Percentiles rank a stretch among this genome's conserved stretches.
phyloP scores from a whole-genome alignment of 2,797 vertebrate genomes.

The Pygocentrus nattereri region DNA sequence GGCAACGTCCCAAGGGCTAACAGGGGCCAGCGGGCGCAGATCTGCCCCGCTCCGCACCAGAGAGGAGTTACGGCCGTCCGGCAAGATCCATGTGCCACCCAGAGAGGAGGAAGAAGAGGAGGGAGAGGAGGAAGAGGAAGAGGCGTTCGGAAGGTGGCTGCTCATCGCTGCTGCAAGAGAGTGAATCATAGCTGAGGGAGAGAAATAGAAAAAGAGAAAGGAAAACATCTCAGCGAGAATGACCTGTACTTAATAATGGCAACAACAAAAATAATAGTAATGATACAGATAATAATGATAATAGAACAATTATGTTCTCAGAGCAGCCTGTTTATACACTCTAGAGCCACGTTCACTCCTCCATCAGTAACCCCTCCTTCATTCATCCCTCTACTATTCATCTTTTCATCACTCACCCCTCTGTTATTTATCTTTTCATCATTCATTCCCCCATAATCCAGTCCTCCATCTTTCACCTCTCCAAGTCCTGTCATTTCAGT shows the following conservation, averaged over 20 bases:
- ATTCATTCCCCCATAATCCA: not conserved
- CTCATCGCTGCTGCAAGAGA: slow-evolving; percentile 82
- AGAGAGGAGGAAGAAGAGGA: slow-evolving; percentile 1
- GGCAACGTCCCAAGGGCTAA: slow-evolving; percentile 90
- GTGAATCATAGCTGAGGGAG: slow-evolving; percentile 82
- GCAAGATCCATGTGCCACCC: slow-evolving; percentile 61
- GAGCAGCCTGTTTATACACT: not conserved
- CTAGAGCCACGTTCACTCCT: not conserved
- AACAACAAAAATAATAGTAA: not conserved
- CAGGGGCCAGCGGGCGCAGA: slow-evolving; percentile 61
- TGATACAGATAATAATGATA: not conserved
- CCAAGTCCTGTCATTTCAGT: not conserved
- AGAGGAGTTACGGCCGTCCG: slow-evolving; percentile 65
- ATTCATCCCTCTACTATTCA: not conserved
- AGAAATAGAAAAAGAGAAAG: slow-evolving; percentile 30
- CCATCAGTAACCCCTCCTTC: not conserved
- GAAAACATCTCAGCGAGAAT: slow-evolving; percentile 55
- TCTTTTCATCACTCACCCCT: not conserved
- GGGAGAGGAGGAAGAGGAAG: slow-evolving; percentile 56
- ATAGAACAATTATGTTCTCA: not conserved
- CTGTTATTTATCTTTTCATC: not conserved
- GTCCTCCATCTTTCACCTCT: not conserved
- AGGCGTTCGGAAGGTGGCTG: slow-evolving; percentile 73
- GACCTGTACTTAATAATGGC: slow-evolving; percentile 15
- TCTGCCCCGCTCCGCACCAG: slow-evolving; percentile 58